These are phyloP conservation scores for Myotis yumanensis DNA, from an alignment of 2,113 vertebrate genomes.

Conservation along the genomic window DNA sequence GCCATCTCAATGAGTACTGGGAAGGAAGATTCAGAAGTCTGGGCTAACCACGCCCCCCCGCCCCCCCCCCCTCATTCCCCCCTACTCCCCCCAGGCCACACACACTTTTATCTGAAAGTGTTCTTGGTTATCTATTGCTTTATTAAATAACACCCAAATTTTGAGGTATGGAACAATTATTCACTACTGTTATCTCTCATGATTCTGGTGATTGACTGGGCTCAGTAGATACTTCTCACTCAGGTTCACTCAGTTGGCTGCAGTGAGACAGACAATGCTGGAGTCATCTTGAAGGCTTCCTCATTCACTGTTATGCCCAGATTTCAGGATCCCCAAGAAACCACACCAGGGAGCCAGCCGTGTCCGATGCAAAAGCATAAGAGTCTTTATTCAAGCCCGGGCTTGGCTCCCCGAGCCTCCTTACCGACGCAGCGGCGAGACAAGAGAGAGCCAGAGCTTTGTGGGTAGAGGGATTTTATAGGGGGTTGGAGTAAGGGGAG, in stretches of 20 bases:
- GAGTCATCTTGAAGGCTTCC: background rate
- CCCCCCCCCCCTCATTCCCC: no score
- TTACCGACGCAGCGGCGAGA: no score
- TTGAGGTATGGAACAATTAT: background rate
- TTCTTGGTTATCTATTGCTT: background rate
- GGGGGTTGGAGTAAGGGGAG: no score
- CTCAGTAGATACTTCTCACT: background rate
- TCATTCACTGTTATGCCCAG: no score
- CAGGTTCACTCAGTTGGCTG: background rate
- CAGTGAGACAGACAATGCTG: background rate
- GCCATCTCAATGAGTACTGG: background rate
- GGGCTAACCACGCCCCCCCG: background rate
- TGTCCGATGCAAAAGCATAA: no score
- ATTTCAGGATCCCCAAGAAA: no score
- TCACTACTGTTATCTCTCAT: background rate
- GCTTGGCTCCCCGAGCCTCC: no score
- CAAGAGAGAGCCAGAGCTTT: no score
- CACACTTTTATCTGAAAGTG: background rate
- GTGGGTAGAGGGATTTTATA: no score
- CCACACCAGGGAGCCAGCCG: no score
- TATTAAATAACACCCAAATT: background rate
- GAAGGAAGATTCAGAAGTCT: background rate
- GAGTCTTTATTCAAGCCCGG: no score
- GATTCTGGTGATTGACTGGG: background rate
- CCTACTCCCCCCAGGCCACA: no score